Evolutionary conservation across 2,888 invertebrate genomes (phyloP).

Genomic region (Clitarchus hookeri): DNA sequence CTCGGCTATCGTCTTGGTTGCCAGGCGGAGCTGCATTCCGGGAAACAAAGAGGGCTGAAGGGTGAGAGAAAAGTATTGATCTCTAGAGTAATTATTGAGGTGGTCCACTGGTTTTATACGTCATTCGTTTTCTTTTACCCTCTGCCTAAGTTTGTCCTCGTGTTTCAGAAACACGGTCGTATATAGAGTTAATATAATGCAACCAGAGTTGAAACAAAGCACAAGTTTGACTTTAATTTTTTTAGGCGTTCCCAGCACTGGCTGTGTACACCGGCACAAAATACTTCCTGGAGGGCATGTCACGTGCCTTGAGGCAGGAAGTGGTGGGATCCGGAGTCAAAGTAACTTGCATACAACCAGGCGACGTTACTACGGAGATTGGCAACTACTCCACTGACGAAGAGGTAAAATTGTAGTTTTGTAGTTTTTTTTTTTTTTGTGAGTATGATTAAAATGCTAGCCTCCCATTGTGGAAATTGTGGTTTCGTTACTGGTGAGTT

Average conservation of each 20-base stretch:
- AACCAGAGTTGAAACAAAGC: too few species aligned
- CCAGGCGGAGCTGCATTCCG: too few species aligned
- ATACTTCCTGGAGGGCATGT: conserved; percentile 46
- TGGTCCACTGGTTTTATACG: too few species aligned
- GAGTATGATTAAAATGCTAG: background rate
- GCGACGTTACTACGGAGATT: conserved; percentile 46
- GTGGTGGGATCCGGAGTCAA: conserved; percentile 43
- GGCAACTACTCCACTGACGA: conserved; percentile 42
- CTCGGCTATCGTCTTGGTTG: too few species aligned
- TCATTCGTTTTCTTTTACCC: too few species aligned
- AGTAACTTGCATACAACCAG: conserved; percentile 47
- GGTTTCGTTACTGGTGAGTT: too few species aligned
- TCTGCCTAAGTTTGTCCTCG: too few species aligned
- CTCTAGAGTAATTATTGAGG: too few species aligned
- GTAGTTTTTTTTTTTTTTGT: background rate
- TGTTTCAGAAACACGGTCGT: too few species aligned
- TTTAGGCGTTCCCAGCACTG: conserved; percentile 46
- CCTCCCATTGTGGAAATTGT: background rate
- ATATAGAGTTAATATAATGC: too few species aligned
- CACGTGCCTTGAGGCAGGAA: conserved; percentile 45
- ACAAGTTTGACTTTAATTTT: background rate
- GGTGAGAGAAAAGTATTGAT: too few species aligned
- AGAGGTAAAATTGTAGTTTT: conserved; percentile 41
- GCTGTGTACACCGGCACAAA: conserved; percentile 48
- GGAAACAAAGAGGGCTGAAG: too few species aligned